Percentiles rank a stretch among this genome's conserved stretches.
phyloP scores from a whole-genome alignment of 2,888 invertebrate genomes.

The Oligia latruncula region DNA sequence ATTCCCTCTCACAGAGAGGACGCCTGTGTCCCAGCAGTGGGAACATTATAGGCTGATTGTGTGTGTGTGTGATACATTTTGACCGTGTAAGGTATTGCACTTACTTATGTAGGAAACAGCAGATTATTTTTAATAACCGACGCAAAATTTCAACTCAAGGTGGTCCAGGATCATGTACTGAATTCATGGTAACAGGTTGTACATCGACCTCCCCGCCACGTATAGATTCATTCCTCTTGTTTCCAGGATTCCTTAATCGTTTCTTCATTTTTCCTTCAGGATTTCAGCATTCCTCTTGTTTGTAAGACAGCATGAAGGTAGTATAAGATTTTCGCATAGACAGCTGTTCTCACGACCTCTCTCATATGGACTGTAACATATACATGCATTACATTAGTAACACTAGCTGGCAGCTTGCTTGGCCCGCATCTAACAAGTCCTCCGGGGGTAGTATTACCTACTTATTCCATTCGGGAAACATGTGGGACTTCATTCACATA shows the following conservation, averaged over 20 bases:
- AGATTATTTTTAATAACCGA: too few relatives aligned
- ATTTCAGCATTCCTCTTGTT: background rate
- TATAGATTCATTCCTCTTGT: background rate
- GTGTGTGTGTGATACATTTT: too few relatives aligned
- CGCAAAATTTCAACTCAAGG: too few relatives aligned
- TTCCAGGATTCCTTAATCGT: background rate
- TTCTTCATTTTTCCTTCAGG: too few relatives aligned
- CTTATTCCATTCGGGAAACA: constrained; percentile 4
- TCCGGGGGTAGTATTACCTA: background rate
- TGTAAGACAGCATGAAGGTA: background rate
- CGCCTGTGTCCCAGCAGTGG: too few relatives aligned
- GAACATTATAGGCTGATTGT: too few relatives aligned
- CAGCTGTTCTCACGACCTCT: constrained; percentile 19
- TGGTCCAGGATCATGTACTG: too few relatives aligned
- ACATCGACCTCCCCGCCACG: too few relatives aligned
- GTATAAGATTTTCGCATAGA: background rate
- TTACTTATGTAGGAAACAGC: too few relatives aligned
- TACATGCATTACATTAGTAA: constrained; percentile 36
- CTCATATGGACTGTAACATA: constrained; percentile 26
- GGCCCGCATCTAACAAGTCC: background rate
- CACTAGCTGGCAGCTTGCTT: constrained; percentile 7
- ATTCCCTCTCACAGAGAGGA: too few relatives aligned
- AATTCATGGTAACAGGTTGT: too few relatives aligned
- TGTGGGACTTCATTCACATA: background rate
- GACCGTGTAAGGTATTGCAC: too few relatives aligned